Evolutionary conservation across 2,888 invertebrate genomes (phyloP).

Genomic region (Dysmachus trigonus): DNA sequence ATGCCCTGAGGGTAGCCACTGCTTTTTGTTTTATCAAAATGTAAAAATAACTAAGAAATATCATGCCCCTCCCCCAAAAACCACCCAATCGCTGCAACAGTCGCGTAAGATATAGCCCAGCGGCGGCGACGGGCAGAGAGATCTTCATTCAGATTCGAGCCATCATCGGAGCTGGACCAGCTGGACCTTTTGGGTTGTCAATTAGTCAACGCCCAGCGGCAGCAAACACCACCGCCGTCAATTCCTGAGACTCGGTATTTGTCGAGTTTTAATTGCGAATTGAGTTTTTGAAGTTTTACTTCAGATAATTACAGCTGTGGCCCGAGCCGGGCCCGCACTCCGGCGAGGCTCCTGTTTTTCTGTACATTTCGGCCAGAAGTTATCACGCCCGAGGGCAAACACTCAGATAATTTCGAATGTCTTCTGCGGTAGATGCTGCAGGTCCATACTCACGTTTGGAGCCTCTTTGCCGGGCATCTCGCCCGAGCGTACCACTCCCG

Average conservation of each 20-base stretch:
- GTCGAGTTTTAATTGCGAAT: slow-evolving; percentile 36
- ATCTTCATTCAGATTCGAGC: not conserved
- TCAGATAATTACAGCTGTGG: slow-evolving; percentile 25
- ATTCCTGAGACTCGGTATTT: slow-evolving; percentile 6
- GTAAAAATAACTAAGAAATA: not conserved
- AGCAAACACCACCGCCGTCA: not conserved
- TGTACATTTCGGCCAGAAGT: not conserved
- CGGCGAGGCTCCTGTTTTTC: not conserved
- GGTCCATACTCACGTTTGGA: not conserved
- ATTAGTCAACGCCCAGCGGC: slow-evolving; percentile 28
- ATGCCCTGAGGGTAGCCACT: not conserved
- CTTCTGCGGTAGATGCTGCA: not conserved
- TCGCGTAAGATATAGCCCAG: not conserved
- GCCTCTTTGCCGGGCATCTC: not conserved
- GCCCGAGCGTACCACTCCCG: not conserved
- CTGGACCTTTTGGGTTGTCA: slow-evolving; percentile 24
- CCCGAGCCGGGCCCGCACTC: not conserved
- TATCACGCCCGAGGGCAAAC: slow-evolving; percentile 16
- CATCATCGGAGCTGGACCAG: slow-evolving; percentile 4
- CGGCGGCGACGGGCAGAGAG: not conserved
- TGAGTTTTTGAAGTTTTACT: slow-evolving; percentile 31
- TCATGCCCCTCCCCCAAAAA: not conserved
- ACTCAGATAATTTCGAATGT: not conserved
- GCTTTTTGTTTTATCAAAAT: not conserved
- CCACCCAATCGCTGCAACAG: too few relatives aligned